phyloP scores from a whole-genome alignment of 2,888 invertebrate genomes.

The Drosophila rubida region DNA sequence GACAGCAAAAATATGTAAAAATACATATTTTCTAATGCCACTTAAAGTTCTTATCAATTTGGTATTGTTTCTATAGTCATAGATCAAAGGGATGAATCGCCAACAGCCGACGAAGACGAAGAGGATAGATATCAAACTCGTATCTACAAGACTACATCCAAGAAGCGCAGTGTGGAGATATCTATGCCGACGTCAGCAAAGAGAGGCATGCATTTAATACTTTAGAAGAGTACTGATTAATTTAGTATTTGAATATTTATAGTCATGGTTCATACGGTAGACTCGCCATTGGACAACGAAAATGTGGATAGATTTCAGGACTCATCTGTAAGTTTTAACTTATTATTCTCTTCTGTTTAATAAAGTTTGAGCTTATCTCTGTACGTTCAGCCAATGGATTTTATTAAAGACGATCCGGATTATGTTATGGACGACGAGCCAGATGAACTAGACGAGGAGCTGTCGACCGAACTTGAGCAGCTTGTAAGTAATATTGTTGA shows the following conservation, averaged over 20 bases:
- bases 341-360: background rate
- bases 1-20: background rate
- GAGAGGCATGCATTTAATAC: background rate
- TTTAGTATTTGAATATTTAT: background rate
- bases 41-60: background rate
- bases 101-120: background rate
- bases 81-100: background rate
- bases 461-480: background rate
- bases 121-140: background rate
- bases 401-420: background rate
- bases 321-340: background rate
- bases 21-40: background rate
- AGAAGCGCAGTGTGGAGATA: conserved; percentile 13
- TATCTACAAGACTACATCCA: background rate
- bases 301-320: background rate
- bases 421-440: background rate
- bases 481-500: background rate
- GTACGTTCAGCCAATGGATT: background rate
- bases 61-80: background rate
- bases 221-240: background rate
- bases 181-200: background rate
- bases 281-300: background rate
- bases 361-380: background rate
- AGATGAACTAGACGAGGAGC: background rate
- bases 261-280: background rate